Conservation (phyloP, 2,888 invertebrate species). For the Macropis europaea region DNA sequence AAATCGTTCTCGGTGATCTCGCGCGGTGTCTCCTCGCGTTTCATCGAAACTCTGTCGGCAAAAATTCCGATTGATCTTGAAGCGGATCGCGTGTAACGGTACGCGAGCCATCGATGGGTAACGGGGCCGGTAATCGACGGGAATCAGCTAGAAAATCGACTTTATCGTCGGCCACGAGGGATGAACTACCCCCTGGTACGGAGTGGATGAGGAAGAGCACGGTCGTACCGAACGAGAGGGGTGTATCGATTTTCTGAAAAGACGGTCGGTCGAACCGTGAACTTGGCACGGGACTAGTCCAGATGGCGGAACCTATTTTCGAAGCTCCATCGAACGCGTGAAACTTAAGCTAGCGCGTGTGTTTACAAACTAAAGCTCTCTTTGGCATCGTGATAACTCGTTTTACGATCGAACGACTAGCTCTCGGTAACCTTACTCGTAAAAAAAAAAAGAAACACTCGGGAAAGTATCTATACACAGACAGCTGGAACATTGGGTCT, state of each 20-base stretch:
- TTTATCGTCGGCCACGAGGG: conserved; percentile 26
- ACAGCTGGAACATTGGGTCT: not conserved
- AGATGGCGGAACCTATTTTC: conserved; percentile 43
- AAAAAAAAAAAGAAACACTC: too few relatives aligned
- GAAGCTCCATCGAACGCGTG: not conserved
- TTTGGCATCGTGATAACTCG: too few relatives aligned
- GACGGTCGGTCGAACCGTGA: conserved; percentile 12
- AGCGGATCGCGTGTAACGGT: too few relatives aligned
- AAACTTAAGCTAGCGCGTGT: conserved; percentile 2
- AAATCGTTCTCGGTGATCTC: conserved; percentile 12
- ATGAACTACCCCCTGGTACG: conserved; percentile 21
- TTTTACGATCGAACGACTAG: not conserved
- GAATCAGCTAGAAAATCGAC: conserved; percentile 1
- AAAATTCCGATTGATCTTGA: too few relatives aligned
- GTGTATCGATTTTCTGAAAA: conserved; percentile 44
- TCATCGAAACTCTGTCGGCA: conserved; percentile 15
- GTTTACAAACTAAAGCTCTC: too few relatives aligned
- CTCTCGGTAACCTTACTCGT: too few relatives aligned
- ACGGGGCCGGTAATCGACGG: conserved; percentile 2
- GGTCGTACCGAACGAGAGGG: conserved; percentile 38
- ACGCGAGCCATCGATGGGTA: not conserved
- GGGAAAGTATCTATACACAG: not conserved
- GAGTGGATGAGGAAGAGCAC: conserved; percentile 51
- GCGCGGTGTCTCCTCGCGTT: not conserved
- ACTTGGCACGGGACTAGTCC: conserved; percentile 22